phyloP scores from a whole-genome alignment of 2,113 vertebrate genomes.

The Rostratula benghalensis region DNA sequence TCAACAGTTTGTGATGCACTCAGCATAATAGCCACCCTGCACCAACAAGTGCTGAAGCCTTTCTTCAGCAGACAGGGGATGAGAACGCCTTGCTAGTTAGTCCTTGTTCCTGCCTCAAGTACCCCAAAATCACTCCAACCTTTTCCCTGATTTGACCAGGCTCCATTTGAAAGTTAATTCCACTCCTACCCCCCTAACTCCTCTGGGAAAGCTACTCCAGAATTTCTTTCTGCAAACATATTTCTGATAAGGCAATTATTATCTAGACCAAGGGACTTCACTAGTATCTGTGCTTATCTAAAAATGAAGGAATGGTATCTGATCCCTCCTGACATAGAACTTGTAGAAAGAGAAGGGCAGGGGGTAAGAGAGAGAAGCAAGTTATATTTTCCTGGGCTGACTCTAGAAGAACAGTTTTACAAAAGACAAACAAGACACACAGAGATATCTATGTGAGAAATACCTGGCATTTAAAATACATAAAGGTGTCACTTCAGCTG shows the following conservation, averaged over 20 bases:
- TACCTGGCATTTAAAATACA: background rate
- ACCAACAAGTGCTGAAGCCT: background rate
- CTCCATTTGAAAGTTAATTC: background rate
- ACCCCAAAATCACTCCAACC: background rate
- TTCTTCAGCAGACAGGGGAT: background rate
- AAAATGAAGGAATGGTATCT: background rate
- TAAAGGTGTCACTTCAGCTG: background rate
- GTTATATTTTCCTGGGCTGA: background rate
- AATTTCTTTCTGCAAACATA: background rate
- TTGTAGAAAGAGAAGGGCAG: background rate
- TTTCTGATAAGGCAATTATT: background rate
- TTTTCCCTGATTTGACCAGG: background rate
- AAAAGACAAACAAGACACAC: background rate
- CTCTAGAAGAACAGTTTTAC: background rate
- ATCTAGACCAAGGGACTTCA: background rate
- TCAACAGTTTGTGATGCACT: background rate
- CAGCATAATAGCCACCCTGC: background rate
- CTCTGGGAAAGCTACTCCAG: background rate
- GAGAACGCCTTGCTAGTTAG: background rate
- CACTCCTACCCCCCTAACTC: background rate
- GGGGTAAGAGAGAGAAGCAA: background rate
- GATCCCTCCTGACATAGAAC: background rate
- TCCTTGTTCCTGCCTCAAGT: background rate
- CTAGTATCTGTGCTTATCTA: background rate
- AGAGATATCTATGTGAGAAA: background rate